Percentiles rank a stretch among this genome's conserved stretches.
phyloP scores from a whole-genome alignment of 2,888 invertebrate genomes.

The Prosopocoilus inquinatus region DNA sequence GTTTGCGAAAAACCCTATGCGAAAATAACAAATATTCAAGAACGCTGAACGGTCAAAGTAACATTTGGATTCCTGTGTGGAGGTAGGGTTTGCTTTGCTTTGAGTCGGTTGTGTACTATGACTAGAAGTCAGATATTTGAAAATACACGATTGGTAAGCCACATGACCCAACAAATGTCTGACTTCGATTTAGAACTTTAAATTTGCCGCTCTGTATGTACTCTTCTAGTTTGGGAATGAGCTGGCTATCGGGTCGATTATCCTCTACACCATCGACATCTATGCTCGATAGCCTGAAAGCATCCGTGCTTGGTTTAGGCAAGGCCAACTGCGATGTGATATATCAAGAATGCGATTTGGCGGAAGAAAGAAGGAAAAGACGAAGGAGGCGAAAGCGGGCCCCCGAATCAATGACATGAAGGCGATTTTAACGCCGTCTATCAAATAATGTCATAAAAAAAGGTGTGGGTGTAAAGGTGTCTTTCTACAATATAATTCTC shows the following conservation, averaged over 20 bases:
- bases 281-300: conserved; percentile 62
- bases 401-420: not conserved
- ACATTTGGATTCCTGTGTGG: conserved; percentile 73
- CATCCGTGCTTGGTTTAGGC: conserved; percentile 67
- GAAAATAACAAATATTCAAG: conserved; percentile 66
- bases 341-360: conserved; percentile 59
- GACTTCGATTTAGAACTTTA: not conserved
- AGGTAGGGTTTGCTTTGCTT: conserved; percentile 55
- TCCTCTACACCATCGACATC: conserved; percentile 46
- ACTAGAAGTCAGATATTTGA: no score
- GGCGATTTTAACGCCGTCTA: no score
- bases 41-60: conserved; percentile 54
- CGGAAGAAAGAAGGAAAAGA: conserved; percentile 44
- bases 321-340: conserved; percentile 62
- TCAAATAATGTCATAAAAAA: no score
- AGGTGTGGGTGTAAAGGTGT: no score
- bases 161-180: not conserved
- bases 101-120: no score
- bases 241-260: conserved; percentile 66
- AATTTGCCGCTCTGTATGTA: not conserved
- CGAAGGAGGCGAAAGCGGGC: conserved; percentile 31
- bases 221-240: conserved; percentile 67
- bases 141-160: no score
- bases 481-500: no score
- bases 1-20: conserved; percentile 64